Evolutionary conservation across 2,888 invertebrate genomes (phyloP), one percentile per base, ranked within the genome.

Genomic region (Sphaerophoria rueppellii): DNA sequence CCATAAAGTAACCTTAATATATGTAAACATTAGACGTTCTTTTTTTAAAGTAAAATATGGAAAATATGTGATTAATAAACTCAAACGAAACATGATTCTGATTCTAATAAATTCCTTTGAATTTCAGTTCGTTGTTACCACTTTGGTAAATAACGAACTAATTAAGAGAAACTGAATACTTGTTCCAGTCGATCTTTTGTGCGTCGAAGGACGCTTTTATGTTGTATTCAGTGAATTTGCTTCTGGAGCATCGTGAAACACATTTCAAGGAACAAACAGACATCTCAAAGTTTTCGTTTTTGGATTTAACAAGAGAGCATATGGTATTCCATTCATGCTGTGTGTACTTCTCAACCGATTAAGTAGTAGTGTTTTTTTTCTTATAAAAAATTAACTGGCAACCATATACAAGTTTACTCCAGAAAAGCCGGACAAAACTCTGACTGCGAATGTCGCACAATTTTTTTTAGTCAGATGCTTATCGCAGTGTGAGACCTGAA

Each of bases 41-140:
- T 52, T 14, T 58, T 78, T 82, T 78, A 69, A 40, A 78, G 52
- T 82, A 74, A 80, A 80, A 80, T 80, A 80, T 80, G 69, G 57
- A 63, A 83, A 75, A 67, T 80, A 72, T 83, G 71, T 71, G 79
- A 80, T 76, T 76, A 83, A 72, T 80, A 75, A 79, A 82, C 52
- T 82, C 65, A 70, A 74, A 74, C 73, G 70, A 78, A 78, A 83
- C 82, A 82, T 74, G 79, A 82, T 75, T 82, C 61, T 75, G 46
- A 79, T 71, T 79, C 65, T 50, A 57, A 54, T 40, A 74, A 54
- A 71, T 75, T 74, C 55, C 65, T 46, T 43, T 50, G 2, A 3
- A 52, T 14, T 48, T 43, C 14, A 71, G 48, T 34, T 37, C 0
- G 40, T 12, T 4, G 6, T 24, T 60, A 12, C 60, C 60, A 60